phyloP scores from a whole-genome alignment of 37 sponge, comb jelly and placozoan species.

The Agelas oroides region DNA sequence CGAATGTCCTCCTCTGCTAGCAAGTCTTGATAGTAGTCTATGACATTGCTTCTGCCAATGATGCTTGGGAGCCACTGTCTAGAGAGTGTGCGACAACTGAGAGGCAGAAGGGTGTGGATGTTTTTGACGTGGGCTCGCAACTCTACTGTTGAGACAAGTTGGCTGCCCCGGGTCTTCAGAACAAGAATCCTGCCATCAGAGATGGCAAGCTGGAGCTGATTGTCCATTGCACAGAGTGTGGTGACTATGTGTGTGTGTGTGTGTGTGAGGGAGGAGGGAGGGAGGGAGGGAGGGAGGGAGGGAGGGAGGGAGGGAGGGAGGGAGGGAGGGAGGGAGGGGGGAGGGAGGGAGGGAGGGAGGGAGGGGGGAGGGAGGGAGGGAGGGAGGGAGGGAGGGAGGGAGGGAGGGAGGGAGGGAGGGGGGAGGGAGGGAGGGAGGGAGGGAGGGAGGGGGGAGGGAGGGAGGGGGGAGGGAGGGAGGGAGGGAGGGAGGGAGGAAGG shows the following conservation, averaged over 20 bases:
- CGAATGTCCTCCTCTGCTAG: constrained; percentile 49
- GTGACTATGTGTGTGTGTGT: constrained; percentile 8
- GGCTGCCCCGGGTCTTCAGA: not conserved
- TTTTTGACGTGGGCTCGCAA: constrained; percentile 63
- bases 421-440: no score
- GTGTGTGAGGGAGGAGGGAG: constrained; percentile 17
- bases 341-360: not conserved
- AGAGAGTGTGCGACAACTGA: constrained; percentile 63
- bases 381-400: no score
- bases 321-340: not conserved
- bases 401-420: no score
- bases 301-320: not conserved
- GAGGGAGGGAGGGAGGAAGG: no score
- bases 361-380: not conserved
- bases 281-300: not conserved
- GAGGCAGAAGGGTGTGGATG: constrained; percentile 42
- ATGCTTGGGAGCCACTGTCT: constrained; percentile 81
- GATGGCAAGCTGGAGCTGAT: constrained; percentile 37
- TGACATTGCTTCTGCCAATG: constrained; percentile 77
- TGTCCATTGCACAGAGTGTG: constrained; percentile 37
- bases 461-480: no score
- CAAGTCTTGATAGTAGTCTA: constrained; percentile 59
- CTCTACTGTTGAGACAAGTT: not conserved
- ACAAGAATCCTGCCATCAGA: constrained; percentile 35
- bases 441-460: no score